These are phyloP conservation scores for Irena cyanogastra DNA, from an alignment of 2,113 vertebrate genomes.

Conservation along the genomic window DNA sequence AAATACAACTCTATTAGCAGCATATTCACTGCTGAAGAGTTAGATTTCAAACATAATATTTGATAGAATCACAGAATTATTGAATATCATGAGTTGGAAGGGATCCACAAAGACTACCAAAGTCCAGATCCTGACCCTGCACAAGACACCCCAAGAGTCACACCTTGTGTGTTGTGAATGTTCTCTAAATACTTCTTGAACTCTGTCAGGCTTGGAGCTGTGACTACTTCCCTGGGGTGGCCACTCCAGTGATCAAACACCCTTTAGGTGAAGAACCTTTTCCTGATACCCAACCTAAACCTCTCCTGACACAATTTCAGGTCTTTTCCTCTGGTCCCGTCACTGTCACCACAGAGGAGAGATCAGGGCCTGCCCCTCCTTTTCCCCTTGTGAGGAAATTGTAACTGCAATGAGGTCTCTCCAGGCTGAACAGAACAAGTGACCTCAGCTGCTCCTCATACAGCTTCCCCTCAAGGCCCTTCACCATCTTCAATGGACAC, in stretches of 20 bases:
- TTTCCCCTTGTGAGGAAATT: rapidly evolving
- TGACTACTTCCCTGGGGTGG: not conserved
- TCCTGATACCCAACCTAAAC: not conserved
- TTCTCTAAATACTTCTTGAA: not conserved
- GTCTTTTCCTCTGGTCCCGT: rapidly evolving
- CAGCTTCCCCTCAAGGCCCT: rapidly evolving
- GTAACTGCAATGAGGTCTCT: rapidly evolving
- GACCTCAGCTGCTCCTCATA: rapidly evolving
- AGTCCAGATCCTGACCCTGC: not conserved
- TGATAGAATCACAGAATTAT: not conserved
- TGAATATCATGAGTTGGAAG: not conserved
- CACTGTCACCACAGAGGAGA: not conserved
- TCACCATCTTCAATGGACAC: not conserved
- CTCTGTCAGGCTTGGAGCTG: not conserved
- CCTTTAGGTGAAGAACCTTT: not conserved
- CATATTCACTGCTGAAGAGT: not conserved
- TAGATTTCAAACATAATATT: not conserved
- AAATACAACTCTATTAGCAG: not conserved
- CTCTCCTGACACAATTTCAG: not conserved
- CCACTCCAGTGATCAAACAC: rapidly evolving
- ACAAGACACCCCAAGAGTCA: no score
- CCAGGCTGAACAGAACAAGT: not conserved
- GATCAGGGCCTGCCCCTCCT: not conserved
- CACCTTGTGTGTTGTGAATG: not conserved
- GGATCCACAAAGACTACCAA: not conserved